Percentiles rank a stretch among this genome's conserved stretches.
Evolutionary conservation across 2,797 vertebrate species (phyloP).

Genomic region (Sciurus vulgaris): DNA sequence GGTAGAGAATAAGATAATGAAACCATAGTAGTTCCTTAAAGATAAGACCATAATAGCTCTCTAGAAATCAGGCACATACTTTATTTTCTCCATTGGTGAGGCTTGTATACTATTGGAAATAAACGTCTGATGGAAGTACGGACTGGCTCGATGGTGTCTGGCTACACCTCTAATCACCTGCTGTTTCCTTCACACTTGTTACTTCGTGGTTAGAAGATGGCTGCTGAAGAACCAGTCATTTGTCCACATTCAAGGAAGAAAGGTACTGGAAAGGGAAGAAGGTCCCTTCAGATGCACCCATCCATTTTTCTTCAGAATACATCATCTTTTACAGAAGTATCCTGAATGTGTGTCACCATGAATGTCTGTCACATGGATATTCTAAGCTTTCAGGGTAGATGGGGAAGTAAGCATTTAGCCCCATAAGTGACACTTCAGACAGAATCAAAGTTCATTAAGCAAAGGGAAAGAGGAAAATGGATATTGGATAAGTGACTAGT

Average conservation of each 20-base stretch:
- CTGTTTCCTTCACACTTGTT: background rate
- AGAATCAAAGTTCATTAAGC: constrained; percentile 12
- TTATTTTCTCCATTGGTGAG: background rate
- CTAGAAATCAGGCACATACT: background rate
- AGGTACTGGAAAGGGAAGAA: background rate
- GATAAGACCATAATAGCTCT: background rate
- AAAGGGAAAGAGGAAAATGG: constrained; percentile 12
- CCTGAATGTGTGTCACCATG: background rate
- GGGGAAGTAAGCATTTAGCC: background rate
- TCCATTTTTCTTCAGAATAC: background rate
- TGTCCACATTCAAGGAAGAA: background rate
- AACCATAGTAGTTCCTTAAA: background rate
- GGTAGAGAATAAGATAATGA: background rate
- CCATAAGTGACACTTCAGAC: background rate
- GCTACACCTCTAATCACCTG: background rate
- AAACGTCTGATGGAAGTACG: background rate
- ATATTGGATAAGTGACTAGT: constrained; percentile 4
- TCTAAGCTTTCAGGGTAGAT: background rate
- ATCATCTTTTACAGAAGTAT: background rate
- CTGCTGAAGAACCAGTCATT: background rate
- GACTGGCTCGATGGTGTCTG: background rate
- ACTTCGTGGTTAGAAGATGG: background rate
- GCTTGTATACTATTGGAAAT: background rate
- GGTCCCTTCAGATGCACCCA: background rate
- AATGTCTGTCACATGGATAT: background rate